phyloP scores from a whole-genome alignment of 2,888 invertebrate genomes.

The Agrilus biguttatus region DNA sequence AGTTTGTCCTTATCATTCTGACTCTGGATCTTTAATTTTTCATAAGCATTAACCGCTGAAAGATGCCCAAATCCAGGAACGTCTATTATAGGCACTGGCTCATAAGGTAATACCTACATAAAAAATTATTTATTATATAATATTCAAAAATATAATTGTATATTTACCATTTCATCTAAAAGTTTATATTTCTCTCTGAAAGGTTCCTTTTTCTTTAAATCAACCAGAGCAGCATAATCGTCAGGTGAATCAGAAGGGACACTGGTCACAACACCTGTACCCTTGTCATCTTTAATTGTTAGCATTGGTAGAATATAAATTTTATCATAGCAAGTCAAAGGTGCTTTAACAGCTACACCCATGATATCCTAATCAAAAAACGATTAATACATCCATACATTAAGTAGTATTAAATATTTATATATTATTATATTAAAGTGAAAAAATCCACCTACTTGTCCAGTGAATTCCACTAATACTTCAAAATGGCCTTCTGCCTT shows the following conservation, averaged over 20 bases:
- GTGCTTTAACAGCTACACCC: constrained; percentile 72
- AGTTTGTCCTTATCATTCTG: constrained; percentile 95
- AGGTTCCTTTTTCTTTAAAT: constrained; percentile 87
- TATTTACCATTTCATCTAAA: constrained; percentile 58
- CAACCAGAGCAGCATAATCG: constrained; percentile 89
- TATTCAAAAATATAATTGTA: background rate
- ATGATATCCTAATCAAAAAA: constrained; percentile 46
- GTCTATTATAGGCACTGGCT: constrained; percentile 75
- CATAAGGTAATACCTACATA: constrained; percentile 42
- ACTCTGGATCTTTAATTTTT: constrained; percentile 87
- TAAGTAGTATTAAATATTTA: background rate
- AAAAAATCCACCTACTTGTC: constrained; percentile 36
- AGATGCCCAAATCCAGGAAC: constrained; percentile 82
- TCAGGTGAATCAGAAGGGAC: constrained; percentile 99
- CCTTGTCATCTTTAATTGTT: constrained; percentile 94
- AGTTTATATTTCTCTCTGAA: constrained; percentile 88
- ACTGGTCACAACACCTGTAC: constrained; percentile 94
- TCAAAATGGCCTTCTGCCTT: constrained; percentile 62
- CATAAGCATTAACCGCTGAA: constrained; percentile 70
- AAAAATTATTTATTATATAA: background rate
- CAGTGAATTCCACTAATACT: constrained; percentile 52
- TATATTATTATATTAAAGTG: background rate
- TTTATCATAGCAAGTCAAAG: constrained; percentile 64
- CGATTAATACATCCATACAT: background rate
- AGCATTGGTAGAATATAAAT: constrained; percentile 96